A percentile compares a stretch with the other conserved stretches of the same genome.
phyloP scores from a whole-genome alignment of 2,797 vertebrate genomes.

The Syndactyla subalaris region DNA sequence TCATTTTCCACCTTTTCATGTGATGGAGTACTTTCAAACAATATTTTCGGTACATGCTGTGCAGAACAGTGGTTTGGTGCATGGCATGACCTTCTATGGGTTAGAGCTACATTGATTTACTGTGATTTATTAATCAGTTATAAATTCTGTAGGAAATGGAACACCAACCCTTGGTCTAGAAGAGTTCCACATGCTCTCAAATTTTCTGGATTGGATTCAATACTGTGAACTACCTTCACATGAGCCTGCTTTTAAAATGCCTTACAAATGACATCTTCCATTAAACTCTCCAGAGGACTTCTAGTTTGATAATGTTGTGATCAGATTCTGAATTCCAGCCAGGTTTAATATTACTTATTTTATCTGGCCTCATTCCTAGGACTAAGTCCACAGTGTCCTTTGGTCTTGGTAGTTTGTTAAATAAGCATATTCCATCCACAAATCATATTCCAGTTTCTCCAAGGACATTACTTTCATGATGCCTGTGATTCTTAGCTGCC shows the following conservation, averaged over 20 bases:
- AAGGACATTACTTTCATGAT: neutral
- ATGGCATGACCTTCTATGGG: neutral
- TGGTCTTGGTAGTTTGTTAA: conserved; percentile 11
- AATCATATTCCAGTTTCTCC: neutral
- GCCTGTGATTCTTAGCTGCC: neutral
- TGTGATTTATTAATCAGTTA: neutral
- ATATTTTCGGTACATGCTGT: neutral
- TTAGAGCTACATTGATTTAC: neutral
- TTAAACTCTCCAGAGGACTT: neutral
- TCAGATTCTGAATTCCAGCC: conserved; percentile 4
- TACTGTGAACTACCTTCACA: neutral
- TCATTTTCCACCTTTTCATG: neutral
- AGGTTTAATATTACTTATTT: conserved; percentile 35
- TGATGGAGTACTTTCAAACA: neutral
- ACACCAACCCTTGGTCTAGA: neutral
- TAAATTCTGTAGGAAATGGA: neutral
- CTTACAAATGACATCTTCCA: neutral
- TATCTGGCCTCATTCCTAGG: conserved; percentile 35
- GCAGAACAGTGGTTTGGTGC: neutral
- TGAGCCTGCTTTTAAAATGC: neutral
- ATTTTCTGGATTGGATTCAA: neutral
- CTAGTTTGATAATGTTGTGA: neutral
- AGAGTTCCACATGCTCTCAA: neutral
- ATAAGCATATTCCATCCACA: neutral
- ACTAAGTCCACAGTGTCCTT: neutral